Evolutionary conservation across 2,113 vertebrate species (phyloP), one percentile per base, ranked within the genome.

Genomic region (Loxodonta africana): DNA sequence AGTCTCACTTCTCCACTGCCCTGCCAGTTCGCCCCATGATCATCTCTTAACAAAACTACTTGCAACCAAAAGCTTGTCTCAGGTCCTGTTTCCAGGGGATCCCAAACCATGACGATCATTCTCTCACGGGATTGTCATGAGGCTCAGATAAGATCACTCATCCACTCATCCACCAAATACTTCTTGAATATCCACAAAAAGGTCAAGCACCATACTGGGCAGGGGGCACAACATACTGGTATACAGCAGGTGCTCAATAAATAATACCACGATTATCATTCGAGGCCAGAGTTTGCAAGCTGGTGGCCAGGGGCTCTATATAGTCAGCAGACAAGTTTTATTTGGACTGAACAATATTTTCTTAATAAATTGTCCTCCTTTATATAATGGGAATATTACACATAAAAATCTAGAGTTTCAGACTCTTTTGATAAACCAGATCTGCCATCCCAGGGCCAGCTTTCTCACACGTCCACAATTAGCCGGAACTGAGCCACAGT

Each of bases 221-320:
- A 0, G 17, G 1, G 23, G 78, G 1, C 1, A 53, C 8, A 5
- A 14, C 21, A 14, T 0, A 30, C 33, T 6, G 48, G 21, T 37
- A 77, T 10, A 62, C 18, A 51, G 30, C 37, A 78, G 83, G 44
- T 9, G 48, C 83, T 80, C 51, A 3, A 28, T 14, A 0, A 67
- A 26, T 1, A 74, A n/a, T 1, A 30, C 37, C 78, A 17, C 11
- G 15, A 12, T 21, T 2, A n/a, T 7, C 67, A 17, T 33, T 67
- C 60, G 23, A 60, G 84, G 76, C 81, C 82, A n/a, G 76, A 8
- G 37, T 11, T 44, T 23, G 81, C 67, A 73, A 48, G 60, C 33
- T 3, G 2, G 77, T 14, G 15, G 23, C 44, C 30, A 7, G 0
- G 2, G 46, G 4, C 73, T 60, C 8, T 4, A 23, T 2, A 48